Evolutionary conservation across 2,113 vertebrate genomes (phyloP).

Genomic region (Vicugna pacos): DNA sequence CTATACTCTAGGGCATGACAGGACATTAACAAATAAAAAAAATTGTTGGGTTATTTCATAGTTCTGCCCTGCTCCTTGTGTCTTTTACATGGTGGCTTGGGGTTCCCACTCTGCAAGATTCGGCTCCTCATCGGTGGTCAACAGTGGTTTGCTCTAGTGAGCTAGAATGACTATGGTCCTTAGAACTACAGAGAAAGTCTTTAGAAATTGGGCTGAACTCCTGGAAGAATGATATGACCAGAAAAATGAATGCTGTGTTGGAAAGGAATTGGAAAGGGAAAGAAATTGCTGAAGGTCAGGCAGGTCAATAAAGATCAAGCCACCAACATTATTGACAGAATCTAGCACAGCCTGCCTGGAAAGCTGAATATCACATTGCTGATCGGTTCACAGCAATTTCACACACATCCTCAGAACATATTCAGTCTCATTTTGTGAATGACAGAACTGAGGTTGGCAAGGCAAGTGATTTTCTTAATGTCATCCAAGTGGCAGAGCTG

Average conservation of each 20-base stretch:
- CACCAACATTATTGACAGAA: background rate
- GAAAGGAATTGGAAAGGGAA: conserved; percentile 23
- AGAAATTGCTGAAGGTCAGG: background rate
- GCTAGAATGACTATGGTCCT: background rate
- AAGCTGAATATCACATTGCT: background rate
- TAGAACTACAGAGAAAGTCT: conserved; percentile 58
- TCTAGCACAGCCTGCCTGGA: background rate
- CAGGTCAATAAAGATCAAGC: background rate
- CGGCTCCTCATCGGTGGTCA: conserved; percentile 55
- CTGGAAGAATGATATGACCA: conserved; percentile 44
- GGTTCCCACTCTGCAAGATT: conserved; percentile 58
- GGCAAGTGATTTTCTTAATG: conserved; percentile 12
- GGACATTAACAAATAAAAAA: background rate
- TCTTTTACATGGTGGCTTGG: conserved; percentile 18
- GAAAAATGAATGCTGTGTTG: background rate
- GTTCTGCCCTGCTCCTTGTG: conserved; percentile 60
- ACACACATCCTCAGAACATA: background rate
- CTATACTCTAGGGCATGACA: background rate
- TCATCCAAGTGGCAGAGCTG: background rate
- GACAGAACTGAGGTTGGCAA: background rate
- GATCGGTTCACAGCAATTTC: background rate
- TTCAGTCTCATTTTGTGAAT: background rate
- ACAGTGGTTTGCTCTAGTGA: background rate
- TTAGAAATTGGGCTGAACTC: conserved; percentile 50
- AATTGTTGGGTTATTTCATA: conserved; percentile 59